phyloP scores from a whole-genome alignment of 2,888 invertebrate genomes.

The Pimpla rufipes region DNA sequence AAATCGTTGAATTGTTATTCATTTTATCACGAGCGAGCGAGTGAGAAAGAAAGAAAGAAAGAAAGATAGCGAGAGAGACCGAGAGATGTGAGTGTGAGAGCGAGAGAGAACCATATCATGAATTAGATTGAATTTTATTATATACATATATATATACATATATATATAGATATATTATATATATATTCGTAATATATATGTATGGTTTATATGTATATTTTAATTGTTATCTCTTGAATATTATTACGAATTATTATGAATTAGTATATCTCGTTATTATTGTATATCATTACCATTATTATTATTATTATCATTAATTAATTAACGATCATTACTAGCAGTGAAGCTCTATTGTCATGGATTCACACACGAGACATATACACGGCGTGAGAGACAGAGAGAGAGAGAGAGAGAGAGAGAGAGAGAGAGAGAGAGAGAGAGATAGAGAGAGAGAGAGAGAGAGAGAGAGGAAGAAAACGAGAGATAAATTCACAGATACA shows the following conservation, averaged over 20 bases:
- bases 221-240: conserved; percentile 81
- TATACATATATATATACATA: conserved; percentile 68
- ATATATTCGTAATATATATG: conserved; percentile 62
- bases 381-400: conserved; percentile 9
- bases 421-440: conserved; percentile 1
- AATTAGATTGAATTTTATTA: conserved; percentile 78
- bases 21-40: conserved; percentile 71
- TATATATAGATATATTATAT: conserved; percentile 57
- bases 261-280: conserved; percentile 80
- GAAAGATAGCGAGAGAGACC: neutral
- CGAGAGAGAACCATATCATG: conserved; percentile 77
- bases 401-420: neutral
- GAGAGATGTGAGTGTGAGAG: conserved; percentile 48
- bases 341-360: conserved; percentile 57
- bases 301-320: conserved; percentile 69
- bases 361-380: conserved; percentile 40
- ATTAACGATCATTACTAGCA: conserved; percentile 70
- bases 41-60: conserved; percentile 25
- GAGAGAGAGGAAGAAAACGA: conserved; percentile 6
- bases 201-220: conserved; percentile 76
- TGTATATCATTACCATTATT: conserved; percentile 79
- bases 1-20: conserved; percentile 74
- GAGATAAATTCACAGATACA: conserved; percentile 6
- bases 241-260: conserved; percentile 71
- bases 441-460: no score